Evolutionary conservation across 2,888 invertebrate genomes (phyloP).

Genomic region (Thyatira batis): DNA sequence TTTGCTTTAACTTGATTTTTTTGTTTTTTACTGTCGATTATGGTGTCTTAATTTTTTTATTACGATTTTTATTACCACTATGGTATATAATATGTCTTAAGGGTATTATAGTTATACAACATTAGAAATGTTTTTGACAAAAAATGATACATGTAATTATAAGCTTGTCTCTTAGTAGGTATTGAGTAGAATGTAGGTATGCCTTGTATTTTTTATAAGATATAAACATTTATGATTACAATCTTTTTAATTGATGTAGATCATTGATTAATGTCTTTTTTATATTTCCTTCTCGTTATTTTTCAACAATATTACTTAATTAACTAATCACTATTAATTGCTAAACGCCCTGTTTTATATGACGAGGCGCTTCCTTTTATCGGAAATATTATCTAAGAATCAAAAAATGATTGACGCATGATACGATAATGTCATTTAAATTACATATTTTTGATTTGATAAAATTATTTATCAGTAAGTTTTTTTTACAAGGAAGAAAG

Average conservation of each 20-base stretch:
- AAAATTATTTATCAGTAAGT: not conserved
- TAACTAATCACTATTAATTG: not conserved
- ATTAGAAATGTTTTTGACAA: too few relatives aligned
- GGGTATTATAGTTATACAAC: too few relatives aligned
- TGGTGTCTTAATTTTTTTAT: too few relatives aligned
- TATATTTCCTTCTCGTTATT: not conserved
- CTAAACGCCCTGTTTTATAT: not conserved
- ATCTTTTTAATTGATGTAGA: not conserved
- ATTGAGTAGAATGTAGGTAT: too few relatives aligned
- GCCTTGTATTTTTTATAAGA: not conserved
- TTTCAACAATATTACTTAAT: not conserved
- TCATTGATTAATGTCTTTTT: not conserved
- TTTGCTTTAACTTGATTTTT: too few relatives aligned
- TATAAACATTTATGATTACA: not conserved
- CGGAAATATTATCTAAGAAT: conserved; percentile 1
- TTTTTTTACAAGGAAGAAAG: too few relatives aligned
- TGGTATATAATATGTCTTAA: too few relatives aligned
- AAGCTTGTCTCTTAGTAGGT: too few relatives aligned
- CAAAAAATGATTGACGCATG: conserved; percentile 6
- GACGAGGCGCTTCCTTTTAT: not conserved
- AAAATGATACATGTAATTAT: too few relatives aligned
- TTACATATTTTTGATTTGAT: conserved; percentile 2
- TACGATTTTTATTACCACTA: too few relatives aligned
- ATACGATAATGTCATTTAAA: conserved; percentile 14
- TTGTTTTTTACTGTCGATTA: too few relatives aligned